Evolutionary conservation across 2,797 vertebrate genomes (phyloP).

Genomic region (Prionace glauca): DNA sequence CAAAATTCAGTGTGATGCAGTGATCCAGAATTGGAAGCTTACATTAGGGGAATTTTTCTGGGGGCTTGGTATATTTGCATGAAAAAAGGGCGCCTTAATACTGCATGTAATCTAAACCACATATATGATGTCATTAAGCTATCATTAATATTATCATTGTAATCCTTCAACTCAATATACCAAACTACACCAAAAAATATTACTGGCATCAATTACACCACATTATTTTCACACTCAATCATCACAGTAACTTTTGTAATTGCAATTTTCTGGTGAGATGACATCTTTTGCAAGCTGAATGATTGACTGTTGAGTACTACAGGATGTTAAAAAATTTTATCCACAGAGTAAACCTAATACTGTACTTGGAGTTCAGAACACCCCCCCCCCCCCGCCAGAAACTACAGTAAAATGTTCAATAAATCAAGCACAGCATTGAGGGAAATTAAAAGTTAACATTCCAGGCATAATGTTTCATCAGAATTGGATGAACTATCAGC

Average conservation of each 20-base stretch:
- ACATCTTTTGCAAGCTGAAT: not conserved
- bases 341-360: not conserved
- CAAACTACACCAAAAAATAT: not conserved
- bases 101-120: not conserved
- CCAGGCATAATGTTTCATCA: not conserved
- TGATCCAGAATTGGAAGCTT: not conserved
- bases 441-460: not conserved
- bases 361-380: too few relatives aligned
- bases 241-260: not conserved
- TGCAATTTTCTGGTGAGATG: not conserved
- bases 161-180: not conserved
- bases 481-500: not conserved
- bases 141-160: not conserved
- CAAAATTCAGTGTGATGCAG: not conserved
- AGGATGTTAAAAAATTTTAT: not conserved
- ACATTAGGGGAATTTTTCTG: not conserved
- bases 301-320: not conserved
- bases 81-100: not conserved
- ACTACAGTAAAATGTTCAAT: not conserved
- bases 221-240: not conserved
- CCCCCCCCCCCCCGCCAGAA: not conserved
- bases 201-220: not conserved
- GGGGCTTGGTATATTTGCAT: not conserved
- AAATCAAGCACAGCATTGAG: not conserved
- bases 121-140: not conserved